These are phyloP conservation scores for Rhopalosiphum maidis DNA, from an alignment of 1,140 invertebrate species.

Conservation along the genomic window DNA sequence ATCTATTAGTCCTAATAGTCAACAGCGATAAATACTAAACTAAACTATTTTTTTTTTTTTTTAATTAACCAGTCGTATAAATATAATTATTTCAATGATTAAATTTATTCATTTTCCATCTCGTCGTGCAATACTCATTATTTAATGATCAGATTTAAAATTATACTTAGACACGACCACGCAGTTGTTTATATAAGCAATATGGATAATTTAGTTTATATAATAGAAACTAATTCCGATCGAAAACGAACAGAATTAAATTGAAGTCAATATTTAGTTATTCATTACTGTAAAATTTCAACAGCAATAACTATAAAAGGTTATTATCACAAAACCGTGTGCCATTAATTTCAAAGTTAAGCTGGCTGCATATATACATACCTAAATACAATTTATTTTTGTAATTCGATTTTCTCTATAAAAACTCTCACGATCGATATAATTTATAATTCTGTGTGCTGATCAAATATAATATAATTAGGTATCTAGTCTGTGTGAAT, in stretches of 20 bases:
- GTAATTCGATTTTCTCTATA: background rate
- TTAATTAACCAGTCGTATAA: background rate
- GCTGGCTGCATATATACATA: no score
- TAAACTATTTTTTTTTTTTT: background rate
- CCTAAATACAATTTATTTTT: background rate
- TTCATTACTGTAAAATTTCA: background rate
- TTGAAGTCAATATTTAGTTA: background rate
- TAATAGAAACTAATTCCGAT: background rate
- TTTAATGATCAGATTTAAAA: background rate
- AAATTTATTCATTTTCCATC: no score
- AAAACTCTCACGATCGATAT: background rate
- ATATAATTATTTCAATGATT: background rate
- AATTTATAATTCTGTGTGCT: background rate
- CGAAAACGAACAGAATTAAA: background rate
- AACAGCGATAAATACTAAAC: background rate
- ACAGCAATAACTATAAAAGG: background rate
- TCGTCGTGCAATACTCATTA: background rate
- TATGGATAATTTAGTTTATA: background rate
- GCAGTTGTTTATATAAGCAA: background rate
- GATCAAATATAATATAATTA: background rate
- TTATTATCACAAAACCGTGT: background rate
- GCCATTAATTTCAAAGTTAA: background rate
- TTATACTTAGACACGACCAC: background rate
- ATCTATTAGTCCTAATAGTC: background rate
- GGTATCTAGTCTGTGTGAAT: background rate